Percentiles rank a stretch among this genome's conserved stretches.
Evolutionary conservation across 2,797 vertebrate species (phyloP).

Genomic region (Notolabrus celidotus): DNA sequence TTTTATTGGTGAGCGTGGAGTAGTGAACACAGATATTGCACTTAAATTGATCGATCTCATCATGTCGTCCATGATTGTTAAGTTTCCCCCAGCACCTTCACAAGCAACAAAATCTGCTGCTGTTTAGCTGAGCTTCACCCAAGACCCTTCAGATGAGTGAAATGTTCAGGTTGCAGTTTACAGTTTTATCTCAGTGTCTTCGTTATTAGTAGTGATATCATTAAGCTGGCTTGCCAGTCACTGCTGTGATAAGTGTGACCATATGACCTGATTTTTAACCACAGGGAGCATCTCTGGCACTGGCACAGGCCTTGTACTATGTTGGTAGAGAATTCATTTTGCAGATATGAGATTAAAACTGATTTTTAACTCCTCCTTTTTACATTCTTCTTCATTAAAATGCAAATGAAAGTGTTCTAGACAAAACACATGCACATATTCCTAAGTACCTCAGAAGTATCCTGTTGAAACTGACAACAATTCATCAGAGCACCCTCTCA

Average conservation of each 20-base stretch:
- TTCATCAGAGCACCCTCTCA: conserved; percentile 27
- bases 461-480: background rate
- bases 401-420: background rate
- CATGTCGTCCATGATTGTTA: conserved; percentile 1
- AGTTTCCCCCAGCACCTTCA: background rate
- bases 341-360: background rate
- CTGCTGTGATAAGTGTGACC: background rate
- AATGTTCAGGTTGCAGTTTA: background rate
- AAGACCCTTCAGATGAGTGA: background rate
- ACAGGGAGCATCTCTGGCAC: background rate
- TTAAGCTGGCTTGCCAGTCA: background rate
- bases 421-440: background rate
- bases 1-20: background rate
- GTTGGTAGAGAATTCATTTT: background rate
- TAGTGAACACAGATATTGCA: background rate
- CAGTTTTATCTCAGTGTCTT: background rate
- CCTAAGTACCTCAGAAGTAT: background rate
- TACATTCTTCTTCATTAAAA: background rate
- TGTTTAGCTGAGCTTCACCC: background rate
- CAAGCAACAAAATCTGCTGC: background rate
- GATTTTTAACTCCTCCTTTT: background rate
- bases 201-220: background rate
- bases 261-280: background rate
- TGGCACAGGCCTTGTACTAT: background rate
- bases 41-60: background rate